Base-by-base conservation (phyloP, 2,888 invertebrate genomes). In the Kuschelorhynchus macadamiae region DNA sequence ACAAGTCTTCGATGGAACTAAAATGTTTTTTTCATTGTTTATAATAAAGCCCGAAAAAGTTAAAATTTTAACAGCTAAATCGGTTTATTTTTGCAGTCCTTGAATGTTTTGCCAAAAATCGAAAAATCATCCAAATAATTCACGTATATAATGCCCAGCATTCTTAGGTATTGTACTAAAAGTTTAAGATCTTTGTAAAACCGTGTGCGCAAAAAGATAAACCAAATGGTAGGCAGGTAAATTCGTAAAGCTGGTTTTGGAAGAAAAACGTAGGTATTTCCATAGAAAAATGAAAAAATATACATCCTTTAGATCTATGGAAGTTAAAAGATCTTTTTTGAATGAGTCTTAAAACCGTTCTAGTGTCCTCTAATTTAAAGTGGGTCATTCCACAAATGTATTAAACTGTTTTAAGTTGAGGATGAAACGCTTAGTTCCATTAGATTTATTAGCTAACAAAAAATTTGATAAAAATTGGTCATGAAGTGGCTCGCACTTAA, bases 281-380 rank as follows among this genome's bases (percentile, higher is more conserved):
- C 46, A 44, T 1, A 76, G 55, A 14, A 73, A 72, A 1, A 77
- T 59, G 20, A 66, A 65, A 17, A 66, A 71, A 30, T 32, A 46
- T 3, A 32, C 46, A 46, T 33, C 57, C 46, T 42, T 42, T 3
- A 42, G 16, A 16, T 42, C 46, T 20, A 46, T 46, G 9, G 46
- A 18, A 16, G 49, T n/a, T 21, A 49, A 20, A n/a, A 20, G 25
- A 21, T 12, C n/a, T 3, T 14, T 49, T 49, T 25, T 25, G 25
- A n/a, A 49, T 49, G 20, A 49, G 21, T 20, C 49, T 25, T 20
- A 49, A 14, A 1, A 49, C 30, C 1, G 30, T 49, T 49, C 25
- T 12, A 12, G 49, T 49, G 12, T 49, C 49, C 14, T 49, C 30
- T 25, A 49, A 49, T 49, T 49, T 49, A 20, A 49, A 49, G 25